These are phyloP conservation scores for Heliconius ismenius DNA, from an alignment of 2,888 invertebrate species.

Conservation along the genomic window DNA sequence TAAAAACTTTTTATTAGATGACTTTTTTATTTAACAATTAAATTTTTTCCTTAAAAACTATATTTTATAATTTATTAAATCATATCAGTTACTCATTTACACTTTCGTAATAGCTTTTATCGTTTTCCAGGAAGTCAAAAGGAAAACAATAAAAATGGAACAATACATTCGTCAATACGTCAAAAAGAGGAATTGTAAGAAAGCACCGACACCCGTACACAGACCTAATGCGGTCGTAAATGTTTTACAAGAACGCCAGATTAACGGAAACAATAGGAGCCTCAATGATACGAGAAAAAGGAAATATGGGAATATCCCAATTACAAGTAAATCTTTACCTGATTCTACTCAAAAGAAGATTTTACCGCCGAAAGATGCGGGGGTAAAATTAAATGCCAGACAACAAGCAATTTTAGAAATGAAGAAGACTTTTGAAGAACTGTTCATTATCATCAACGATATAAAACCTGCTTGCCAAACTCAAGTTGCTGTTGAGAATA, in stretches of 20 bases:
- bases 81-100: background rate
- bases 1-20: background rate
- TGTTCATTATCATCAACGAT: constrained; percentile 56
- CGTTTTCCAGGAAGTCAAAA: constrained; percentile 25
- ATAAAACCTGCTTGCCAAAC: constrained; percentile 50
- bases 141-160: constrained; percentile 43
- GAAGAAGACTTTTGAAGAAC: constrained; percentile 52
- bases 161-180: constrained; percentile 52
- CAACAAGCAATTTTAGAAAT: constrained; percentile 54
- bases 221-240: constrained; percentile 60
- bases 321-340: constrained; percentile 54
- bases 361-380: constrained; percentile 41
- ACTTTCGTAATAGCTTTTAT: background rate
- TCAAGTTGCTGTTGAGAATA: constrained; percentile 22
- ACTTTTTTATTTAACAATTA: background rate
- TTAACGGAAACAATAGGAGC: constrained; percentile 39
- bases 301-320: constrained; percentile 45
- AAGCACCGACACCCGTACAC: constrained; percentile 55
- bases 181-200: constrained; percentile 55
- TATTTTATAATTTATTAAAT: no score
- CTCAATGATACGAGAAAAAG: constrained; percentile 50
- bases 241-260: constrained; percentile 50
- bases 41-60: background rate
- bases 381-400: constrained; percentile 48
- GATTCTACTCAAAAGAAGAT: constrained; percentile 57